These are phyloP conservation scores for Linnaemya tessellans DNA, from an alignment of 2,888 invertebrate genomes.

Conservation along the genomic window DNA sequence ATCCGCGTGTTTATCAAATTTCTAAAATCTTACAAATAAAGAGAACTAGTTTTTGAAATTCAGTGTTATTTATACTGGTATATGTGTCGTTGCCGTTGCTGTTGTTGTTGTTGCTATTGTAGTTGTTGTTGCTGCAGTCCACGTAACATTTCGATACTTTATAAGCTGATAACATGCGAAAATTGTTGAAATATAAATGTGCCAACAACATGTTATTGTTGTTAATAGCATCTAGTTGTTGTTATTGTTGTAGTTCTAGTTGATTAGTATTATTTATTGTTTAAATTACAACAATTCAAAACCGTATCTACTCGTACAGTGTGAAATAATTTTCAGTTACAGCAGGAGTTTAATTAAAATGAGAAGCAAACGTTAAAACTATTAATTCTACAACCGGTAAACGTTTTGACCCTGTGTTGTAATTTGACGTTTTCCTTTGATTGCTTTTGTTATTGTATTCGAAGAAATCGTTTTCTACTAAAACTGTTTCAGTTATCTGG, in stretches of 20 bases:
- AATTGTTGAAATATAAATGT: conserved; percentile 76
- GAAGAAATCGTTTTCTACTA: conserved; percentile 12
- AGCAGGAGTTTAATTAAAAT: conserved; percentile 52
- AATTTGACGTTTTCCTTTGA: neutral
- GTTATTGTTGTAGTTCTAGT: conserved; percentile 58
- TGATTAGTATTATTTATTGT: conserved; percentile 51
- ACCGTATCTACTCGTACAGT: conserved; percentile 18
- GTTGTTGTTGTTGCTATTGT: conserved; percentile 4
- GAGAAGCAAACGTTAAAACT: conserved; percentile 63
- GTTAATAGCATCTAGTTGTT: conserved; percentile 26
- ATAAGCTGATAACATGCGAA: conserved; percentile 82
- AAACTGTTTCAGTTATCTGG: conserved; percentile 15
- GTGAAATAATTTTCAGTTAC: conserved; percentile 36
- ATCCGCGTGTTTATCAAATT: conserved; percentile 68
- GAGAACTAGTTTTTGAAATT: conserved; percentile 56
- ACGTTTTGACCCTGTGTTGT: conserved; percentile 67
- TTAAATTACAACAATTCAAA: conserved; percentile 48
- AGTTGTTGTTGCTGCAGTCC: conserved; percentile 2
- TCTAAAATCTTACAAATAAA: conserved; percentile 59
- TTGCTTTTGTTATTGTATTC: neutral
- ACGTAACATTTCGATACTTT: conserved; percentile 72
- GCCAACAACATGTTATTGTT: conserved; percentile 68
- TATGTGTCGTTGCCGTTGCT: conserved; percentile 12
- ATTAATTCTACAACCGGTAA: conserved; percentile 64
- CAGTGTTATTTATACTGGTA: conserved; percentile 20